Evolutionary conservation across 2,888 invertebrate genomes (phyloP).

Genomic region (Melitaea athalia): DNA sequence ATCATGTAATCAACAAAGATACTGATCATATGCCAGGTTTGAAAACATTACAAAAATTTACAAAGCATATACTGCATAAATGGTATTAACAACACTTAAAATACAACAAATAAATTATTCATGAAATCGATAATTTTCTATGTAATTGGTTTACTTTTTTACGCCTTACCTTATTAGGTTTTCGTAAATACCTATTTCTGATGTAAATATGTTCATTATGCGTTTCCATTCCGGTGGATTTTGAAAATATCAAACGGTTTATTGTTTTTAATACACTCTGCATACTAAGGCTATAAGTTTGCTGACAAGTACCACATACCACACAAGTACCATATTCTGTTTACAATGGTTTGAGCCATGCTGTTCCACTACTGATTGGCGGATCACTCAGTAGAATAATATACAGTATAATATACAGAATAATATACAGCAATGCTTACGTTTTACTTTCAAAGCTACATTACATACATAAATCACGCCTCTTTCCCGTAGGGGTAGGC

Average conservation of each 20-base stretch:
- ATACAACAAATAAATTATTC: constrained; percentile 1
- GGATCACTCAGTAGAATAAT: too few relatives aligned
- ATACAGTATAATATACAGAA: too few relatives aligned
- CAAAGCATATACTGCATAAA: neutral
- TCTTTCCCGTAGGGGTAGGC: too few relatives aligned
- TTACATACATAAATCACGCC: too few relatives aligned
- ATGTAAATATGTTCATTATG: constrained; percentile 3
- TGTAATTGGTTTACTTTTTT: constrained; percentile 4
- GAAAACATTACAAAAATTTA: constrained; percentile 4
- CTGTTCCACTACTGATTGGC: too few relatives aligned
- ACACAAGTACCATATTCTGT: too few relatives aligned
- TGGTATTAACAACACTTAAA: neutral
- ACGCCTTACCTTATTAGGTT: constrained; percentile 4
- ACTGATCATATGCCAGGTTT: neutral
- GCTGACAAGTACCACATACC: too few relatives aligned
- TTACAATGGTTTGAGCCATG: too few relatives aligned
- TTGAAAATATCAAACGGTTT: constrained; percentile 4
- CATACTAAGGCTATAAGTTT: too few relatives aligned
- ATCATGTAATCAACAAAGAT: neutral
- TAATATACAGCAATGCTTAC: too few relatives aligned
- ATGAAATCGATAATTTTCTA: constrained; percentile 7
- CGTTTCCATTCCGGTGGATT: constrained; percentile 7
- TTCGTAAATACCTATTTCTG: constrained; percentile 4
- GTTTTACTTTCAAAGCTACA: too few relatives aligned
- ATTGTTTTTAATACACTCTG: constrained; percentile 2